Base-by-base conservation (phyloP, 2,113 vertebrate species). In the Callopanchax toddi region DNA sequence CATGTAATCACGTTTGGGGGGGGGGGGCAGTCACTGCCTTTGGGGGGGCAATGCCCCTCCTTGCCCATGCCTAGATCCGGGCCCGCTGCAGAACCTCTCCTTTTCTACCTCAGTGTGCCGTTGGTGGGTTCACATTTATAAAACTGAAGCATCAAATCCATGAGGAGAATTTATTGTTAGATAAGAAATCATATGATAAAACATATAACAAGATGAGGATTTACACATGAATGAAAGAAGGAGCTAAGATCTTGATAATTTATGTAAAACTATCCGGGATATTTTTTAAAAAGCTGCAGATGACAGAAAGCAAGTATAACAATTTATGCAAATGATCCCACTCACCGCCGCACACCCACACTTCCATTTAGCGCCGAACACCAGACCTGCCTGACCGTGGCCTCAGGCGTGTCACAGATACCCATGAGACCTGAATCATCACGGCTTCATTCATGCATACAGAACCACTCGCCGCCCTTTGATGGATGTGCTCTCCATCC, bases 371-470 rank as follows among this genome's bases (percentile, higher is more conserved):
- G 20, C n/a, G 52, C 63, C 70, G 58, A 23, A 49, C 60, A 59
- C 71, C 39, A 78, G 42, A 52, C 45, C n/a, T 18, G 34, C 40
- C 58, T 34, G 43, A 55, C 64, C 43, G 10, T 48, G 36, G 62
- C 65, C 39, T 60, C 58, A 71, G 58, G 44, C 64, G 67, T 55
- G 58, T 73, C 57, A 69, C 37, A 58, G 51, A 74, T 36, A 23
- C 66, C 43, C 46, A 25, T 23, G 44, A 49, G 67, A 71, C 59
- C 60, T 45, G 44, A 85, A 34, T 73, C 70, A 65, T 74, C 64
- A 67, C 20, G 1, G 5, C 60, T 63, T 69, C 20, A 55, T 58
- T 76, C 44, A 52, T 75, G 53, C 49, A 52, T 54, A 16, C 13
- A 42, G 4, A n/a, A 48, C 76, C 37, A 52, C 74, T 69, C 67